A percentile compares a stretch with the other conserved stretches of the same genome.
phyloP scores from a whole-genome alignment of 2,113 vertebrate species.

The Tautogolabrus adspersus region DNA sequence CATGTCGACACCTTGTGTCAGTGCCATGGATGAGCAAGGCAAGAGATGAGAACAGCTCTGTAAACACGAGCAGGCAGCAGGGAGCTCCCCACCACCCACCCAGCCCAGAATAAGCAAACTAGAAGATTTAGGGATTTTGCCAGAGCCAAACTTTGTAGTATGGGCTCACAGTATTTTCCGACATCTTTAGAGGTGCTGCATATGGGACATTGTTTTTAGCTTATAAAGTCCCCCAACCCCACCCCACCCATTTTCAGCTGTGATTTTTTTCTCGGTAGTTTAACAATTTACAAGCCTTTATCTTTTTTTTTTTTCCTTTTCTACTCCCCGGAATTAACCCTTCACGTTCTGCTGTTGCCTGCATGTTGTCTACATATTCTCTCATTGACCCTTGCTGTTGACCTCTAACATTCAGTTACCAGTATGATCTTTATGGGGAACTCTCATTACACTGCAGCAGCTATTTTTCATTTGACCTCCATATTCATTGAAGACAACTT shows the following conservation, averaged over 20 bases:
- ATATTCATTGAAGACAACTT: slow-evolving; percentile 56
- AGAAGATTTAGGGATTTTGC: slow-evolving; percentile 82
- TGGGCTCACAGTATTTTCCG: slow-evolving; percentile 70
- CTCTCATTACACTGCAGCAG: slow-evolving; percentile 44
- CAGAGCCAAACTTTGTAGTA: slow-evolving; percentile 77
- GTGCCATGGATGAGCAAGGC: slow-evolving; percentile 78
- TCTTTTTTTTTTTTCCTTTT: not conserved
- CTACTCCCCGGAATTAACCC: slow-evolving; percentile 57
- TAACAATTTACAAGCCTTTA: slow-evolving; percentile 59
- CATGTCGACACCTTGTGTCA: slow-evolving; percentile 79
- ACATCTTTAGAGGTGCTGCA: slow-evolving; percentile 69
- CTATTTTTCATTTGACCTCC: slow-evolving; percentile 71
- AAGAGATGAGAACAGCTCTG: slow-evolving; percentile 79
- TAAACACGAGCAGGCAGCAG: slow-evolving; percentile 78
- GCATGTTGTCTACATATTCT: slow-evolving; percentile 41
- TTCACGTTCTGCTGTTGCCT: slow-evolving; percentile 26
- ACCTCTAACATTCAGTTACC: slow-evolving; percentile 65
- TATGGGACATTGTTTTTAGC: slow-evolving; percentile 79
- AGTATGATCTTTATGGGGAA: slow-evolving; percentile 65
- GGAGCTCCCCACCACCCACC: slow-evolving; percentile 52
- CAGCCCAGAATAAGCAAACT: slow-evolving; percentile 77
- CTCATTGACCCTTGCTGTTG: slow-evolving; percentile 68
- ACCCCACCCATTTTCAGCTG: slow-evolving; percentile 65
- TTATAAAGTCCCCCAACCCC: slow-evolving; percentile 60
- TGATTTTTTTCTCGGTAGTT: slow-evolving; percentile 74